These are phyloP conservation scores for Microchrysa polita DNA, from an alignment of 2,888 invertebrate species.

Conservation along the genomic window DNA sequence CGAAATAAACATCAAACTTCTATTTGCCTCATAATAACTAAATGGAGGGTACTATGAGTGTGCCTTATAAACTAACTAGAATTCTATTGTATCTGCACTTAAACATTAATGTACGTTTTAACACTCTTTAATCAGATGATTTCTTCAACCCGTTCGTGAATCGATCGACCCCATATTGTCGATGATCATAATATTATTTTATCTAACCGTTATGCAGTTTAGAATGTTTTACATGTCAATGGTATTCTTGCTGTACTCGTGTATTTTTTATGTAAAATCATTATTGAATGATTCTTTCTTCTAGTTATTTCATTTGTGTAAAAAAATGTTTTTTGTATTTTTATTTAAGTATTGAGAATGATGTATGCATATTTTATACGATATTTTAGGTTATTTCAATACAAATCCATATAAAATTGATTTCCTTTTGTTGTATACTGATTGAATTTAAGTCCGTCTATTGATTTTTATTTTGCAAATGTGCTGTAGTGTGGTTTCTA, in stretches of 20 bases:
- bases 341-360: not conserved
- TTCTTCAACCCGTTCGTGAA: not conserved
- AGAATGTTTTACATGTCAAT: not conserved
- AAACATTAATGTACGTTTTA: conserved; percentile 20
- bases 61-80: not conserved
- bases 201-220: conserved; percentile 13
- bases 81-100: not conserved
- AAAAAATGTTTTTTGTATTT: not conserved
- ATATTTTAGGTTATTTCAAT: conserved; percentile 4
- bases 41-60: not conserved
- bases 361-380: not conserved
- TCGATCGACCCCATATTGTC: too few relatives aligned
- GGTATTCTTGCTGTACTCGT: not conserved
- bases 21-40: not conserved
- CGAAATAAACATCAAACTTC: too few relatives aligned
- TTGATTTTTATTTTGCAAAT: conserved; percentile 17
- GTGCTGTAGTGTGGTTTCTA: not conserved
- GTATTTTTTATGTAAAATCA: too few relatives aligned
- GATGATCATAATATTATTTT: not conserved
- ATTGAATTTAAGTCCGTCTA: conserved; percentile 15
- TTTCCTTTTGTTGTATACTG: conserved; percentile 7
- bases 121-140: conserved; percentile 13
- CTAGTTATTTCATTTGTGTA: conserved; percentile 20
- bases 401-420: conserved; percentile 38
- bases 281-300: too few relatives aligned